A percentile compares a stretch with the other conserved stretches of the same genome.
Evolutionary conservation across 2,113 vertebrate species (phyloP).

Genomic region (Brachypteracias leptosomus): DNA sequence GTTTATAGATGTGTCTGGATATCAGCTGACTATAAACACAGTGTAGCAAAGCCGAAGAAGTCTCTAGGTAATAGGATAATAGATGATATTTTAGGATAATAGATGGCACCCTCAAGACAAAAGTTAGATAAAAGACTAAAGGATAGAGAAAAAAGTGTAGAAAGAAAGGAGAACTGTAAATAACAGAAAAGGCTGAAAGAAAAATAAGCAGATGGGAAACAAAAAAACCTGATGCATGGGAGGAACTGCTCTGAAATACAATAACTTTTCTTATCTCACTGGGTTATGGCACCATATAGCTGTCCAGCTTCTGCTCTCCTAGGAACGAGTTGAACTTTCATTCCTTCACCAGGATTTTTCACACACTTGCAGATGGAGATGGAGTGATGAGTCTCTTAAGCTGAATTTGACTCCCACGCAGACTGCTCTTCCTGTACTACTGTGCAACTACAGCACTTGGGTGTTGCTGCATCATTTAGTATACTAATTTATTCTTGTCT

Average conservation of each 20-base stretch:
- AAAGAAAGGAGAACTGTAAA: neutral
- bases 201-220: neutral
- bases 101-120: neutral
- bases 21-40: neutral
- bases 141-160: neutral
- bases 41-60: neutral
- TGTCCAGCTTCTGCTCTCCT: neutral
- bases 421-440: neutral
- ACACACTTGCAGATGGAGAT: neutral
- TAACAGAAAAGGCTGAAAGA: neutral
- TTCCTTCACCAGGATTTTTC: neutral
- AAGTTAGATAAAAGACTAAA: neutral
- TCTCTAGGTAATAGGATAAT: accelerated
- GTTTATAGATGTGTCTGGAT: neutral
- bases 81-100: neutral
- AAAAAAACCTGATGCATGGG: neutral
- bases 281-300: neutral
- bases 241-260: neutral
- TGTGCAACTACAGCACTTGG: neutral
- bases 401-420: neutral
- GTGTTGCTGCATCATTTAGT: neutral
- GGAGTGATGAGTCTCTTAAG: neutral
- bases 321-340: neutral
- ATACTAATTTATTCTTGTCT: neutral
- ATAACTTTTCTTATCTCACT: neutral